Base-by-base conservation (phyloP, 1,140 invertebrate genomes). In the Drosophila equinoxialis region DNA sequence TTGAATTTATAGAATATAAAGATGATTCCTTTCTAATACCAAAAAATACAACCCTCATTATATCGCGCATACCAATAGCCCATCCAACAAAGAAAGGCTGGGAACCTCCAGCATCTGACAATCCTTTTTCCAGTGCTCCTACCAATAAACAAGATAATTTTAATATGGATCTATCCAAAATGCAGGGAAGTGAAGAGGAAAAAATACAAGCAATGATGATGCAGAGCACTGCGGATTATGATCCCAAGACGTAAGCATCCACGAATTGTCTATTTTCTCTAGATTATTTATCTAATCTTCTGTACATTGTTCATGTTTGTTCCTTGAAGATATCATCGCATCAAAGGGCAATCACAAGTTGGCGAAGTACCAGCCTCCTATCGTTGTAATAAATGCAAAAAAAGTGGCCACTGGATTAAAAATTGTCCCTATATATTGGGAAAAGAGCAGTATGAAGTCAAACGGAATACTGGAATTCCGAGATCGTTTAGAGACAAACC, bases 151-250 rank as follows among this genome's bases (percentile, higher is more conserved):
- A 84, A 58, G 76, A 83, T 0, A 77, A 69, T 17, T 78, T 82
- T 37, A 87, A 78, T 61, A 83, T 97, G 55, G 98, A 99, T 94
- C 93, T 99, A 71, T 95, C 96, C 23, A 96, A 95, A 92, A 95
- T 98, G 93, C 96, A 98, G 94, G 96, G 96, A 55, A 96, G 96
- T 33, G 98, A 99, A 93, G 97, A 98, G 87, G 98, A 99, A 90
- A 99, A 99, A 93, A 98, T 99, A 84, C 96, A 96, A 91, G 97
- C 97, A 72, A 98, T 99, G 96, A 99, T 99, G 95, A 95, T 96
- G 65, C 98, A 99, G 90, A 98, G 98, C 42, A 98, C 97, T 57
- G 96, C 96, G 91, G 98, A 98, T 91, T 99, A 99, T 94, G 97
- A 99, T 93, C 97, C 98, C 67, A 96, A 97, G 92, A 98, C 97